A percentile compares a stretch with the other conserved stretches of the same genome.
phyloP scores from a whole-genome alignment of 1,140 invertebrate genomes.

The Drosophila kepulauana region DNA sequence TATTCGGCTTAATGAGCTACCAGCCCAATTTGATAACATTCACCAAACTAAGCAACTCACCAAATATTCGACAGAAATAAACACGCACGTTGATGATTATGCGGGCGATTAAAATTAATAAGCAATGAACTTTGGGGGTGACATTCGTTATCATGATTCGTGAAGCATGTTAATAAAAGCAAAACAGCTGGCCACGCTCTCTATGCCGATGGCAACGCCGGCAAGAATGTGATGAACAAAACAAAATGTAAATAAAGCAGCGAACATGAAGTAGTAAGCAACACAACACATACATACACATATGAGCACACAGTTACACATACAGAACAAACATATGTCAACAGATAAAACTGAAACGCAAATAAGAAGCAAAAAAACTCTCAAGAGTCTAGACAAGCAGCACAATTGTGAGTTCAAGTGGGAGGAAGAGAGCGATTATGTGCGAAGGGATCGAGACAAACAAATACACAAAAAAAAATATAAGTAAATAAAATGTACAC shows the following conservation, averaged over 20 bases:
- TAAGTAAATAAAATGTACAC: conserved; percentile 7
- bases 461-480: neutral
- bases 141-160: neutral
- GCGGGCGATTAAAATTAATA: neutral
- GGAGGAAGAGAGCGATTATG: neutral
- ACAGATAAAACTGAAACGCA: conserved; percentile 62
- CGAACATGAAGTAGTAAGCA: conserved; percentile 50
- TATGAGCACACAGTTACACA: conserved; percentile 22
- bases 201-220: conserved; percentile 39
- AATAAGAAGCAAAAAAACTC: conserved; percentile 55
- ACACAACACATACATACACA: conserved; percentile 39
- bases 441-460: conserved; percentile 7
- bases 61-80: neutral
- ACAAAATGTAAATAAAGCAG: conserved; percentile 56
- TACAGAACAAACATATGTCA: conserved; percentile 35
- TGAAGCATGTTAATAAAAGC: neutral
- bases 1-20: neutral
- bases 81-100: neutral
- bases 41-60: neutral
- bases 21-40: conserved; percentile 26
- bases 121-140: neutral
- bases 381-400: conserved; percentile 22
- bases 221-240: conserved; percentile 64
- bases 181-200: conserved; percentile 8
- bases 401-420: conserved; percentile 3